Evolutionary conservation across 2,797 vertebrate genomes (phyloP).

Genomic region (Nannoperca obscura): DNA sequence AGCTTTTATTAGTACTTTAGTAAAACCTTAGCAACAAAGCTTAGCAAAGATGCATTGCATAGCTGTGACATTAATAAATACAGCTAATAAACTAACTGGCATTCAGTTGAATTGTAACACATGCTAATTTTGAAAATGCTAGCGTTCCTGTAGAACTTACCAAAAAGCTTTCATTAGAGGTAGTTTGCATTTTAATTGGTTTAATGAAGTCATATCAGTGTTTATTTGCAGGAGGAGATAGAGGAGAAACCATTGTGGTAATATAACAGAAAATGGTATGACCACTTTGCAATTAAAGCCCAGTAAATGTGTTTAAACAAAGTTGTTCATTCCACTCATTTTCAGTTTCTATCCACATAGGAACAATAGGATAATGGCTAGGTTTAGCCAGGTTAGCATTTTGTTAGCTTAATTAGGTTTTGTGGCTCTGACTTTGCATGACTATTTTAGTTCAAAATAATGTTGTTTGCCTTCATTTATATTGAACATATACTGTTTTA

Average conservation of each 20-base stretch:
- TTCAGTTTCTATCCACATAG: slow-evolving; percentile 2
- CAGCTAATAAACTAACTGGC: slow-evolving; percentile 3
- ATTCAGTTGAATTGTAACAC: not conserved
- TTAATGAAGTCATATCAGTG: not conserved
- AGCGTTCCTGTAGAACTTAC: not conserved
- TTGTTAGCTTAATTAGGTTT: slow-evolving; percentile 13
- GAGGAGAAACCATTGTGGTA: too few relatives aligned
- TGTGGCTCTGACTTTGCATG: slow-evolving; percentile 14
- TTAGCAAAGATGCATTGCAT: not conserved
- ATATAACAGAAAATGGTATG: not conserved
- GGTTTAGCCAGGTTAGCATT: not conserved
- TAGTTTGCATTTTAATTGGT: not conserved
- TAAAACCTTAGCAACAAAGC: not conserved
- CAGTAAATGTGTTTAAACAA: not conserved
- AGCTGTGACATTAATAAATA: not conserved
- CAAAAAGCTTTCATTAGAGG: not conserved
- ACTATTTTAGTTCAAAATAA: slow-evolving; percentile 25
- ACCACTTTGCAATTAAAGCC: not conserved
- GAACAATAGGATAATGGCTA: slow-evolving; percentile 17
- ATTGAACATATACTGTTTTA: slow-evolving; percentile 28
- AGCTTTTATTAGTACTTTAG: not conserved
- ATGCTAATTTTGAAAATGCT: not conserved
- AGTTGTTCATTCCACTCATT: not conserved
- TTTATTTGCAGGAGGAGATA: not conserved
- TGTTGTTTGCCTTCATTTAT: slow-evolving; percentile 22